A percentile compares a stretch with the other conserved stretches of the same genome.
These are phyloP conservation scores for Trachythela sp. DNA, from an alignment of 64 coral and sea anemone genomes.

Conservation along the genomic window DNA sequence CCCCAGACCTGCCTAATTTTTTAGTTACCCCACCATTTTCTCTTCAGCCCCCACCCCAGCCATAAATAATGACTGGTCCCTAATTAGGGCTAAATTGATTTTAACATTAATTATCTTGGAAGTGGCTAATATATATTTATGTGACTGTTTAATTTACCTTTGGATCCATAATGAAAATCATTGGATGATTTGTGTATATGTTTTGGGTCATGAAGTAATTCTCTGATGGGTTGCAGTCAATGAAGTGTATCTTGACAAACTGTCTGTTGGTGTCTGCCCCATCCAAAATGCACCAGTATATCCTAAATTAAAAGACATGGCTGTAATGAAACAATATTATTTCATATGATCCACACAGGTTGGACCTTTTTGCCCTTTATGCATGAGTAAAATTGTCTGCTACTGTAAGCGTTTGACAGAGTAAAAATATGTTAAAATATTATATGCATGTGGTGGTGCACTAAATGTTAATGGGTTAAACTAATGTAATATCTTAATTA, in stretches of 20 bases:
- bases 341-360: not conserved
- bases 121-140: not conserved
- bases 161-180: slow-evolving; percentile 46
- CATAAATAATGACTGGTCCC: no score
- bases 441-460: no score
- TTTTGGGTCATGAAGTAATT: not conserved
- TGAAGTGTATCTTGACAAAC: not conserved
- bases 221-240: not conserved
- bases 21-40: no score
- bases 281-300: not conserved
- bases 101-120: no score
- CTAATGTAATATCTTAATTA: not conserved
- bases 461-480: no score
- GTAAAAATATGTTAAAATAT: no score
- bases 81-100: no score
- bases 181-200: not conserved
- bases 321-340: not conserved
- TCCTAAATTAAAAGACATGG: not conserved
- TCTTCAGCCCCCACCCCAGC: no score
- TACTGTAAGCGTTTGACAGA: no score
- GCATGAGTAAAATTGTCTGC: no score
- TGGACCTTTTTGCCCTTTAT: no score
- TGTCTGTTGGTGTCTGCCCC: not conserved
- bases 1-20: no score
- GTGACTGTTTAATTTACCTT: slow-evolving; percentile 11